A percentile compares a stretch with the other conserved stretches of the same genome.
Evolutionary conservation across 2,888 invertebrate genomes (phyloP).

Genomic region (Nemapogon koenigi): DNA sequence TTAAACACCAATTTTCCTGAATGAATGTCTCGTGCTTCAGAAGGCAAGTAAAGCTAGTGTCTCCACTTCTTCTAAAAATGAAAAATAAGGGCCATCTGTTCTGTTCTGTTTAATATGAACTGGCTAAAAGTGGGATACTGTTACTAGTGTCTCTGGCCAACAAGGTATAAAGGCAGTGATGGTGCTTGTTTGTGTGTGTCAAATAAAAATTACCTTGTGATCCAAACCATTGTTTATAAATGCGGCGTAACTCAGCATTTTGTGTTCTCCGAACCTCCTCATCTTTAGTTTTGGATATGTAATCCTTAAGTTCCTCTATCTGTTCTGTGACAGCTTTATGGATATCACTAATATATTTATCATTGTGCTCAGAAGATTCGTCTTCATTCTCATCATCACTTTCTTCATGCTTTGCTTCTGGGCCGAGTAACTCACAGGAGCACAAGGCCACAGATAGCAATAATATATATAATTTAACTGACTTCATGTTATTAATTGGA

Average conservation of each 20-base stretch:
- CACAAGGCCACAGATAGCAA: slow-evolving; percentile 2
- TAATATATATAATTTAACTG: neutral
- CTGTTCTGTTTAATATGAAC: no score
- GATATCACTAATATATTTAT: slow-evolving; percentile 28
- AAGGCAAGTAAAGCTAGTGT: no score
- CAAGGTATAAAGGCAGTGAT: no score
- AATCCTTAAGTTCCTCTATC: slow-evolving; percentile 15
- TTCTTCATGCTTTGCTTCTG: slow-evolving; percentile 32
- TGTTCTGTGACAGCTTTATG: slow-evolving; percentile 37
- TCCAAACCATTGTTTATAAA: slow-evolving; percentile 1
- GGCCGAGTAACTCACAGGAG: slow-evolving; percentile 39
- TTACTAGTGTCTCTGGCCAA: no score
- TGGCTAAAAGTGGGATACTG: no score
- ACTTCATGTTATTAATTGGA: neutral
- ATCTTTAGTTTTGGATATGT: slow-evolving; percentile 5
- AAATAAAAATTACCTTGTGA: neutral
- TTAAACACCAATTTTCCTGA: no score
- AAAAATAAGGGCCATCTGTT: no score
- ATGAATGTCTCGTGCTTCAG: no score
- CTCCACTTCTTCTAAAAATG: no score
- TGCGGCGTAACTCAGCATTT: neutral
- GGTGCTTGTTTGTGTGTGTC: no score
- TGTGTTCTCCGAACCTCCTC: neutral
- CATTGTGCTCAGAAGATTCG: slow-evolving; percentile 23
- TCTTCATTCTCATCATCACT: slow-evolving; percentile 29